Base-by-base conservation (phyloP, 2,888 invertebrate species). In the Periphyllus acericola region DNA sequence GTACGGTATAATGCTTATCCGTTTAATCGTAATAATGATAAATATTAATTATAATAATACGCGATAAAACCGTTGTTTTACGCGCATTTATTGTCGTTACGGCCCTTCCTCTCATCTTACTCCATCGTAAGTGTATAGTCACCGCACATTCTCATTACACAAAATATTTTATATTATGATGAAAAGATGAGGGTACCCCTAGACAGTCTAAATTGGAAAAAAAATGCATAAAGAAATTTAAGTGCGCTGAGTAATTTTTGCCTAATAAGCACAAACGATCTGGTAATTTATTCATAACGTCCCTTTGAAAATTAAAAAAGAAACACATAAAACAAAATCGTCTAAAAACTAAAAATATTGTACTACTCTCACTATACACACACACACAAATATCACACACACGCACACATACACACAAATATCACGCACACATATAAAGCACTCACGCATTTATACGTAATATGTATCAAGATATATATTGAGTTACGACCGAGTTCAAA, bases 211-310 rank as follows among this genome's bases (percentile, higher is more conserved):
- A 32, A 46, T 71, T 19, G 3, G 25, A 29, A 40, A 66, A 36
- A 80, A 55, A 74, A 74, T 3, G 14, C n/a, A 11, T 29, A 68
- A 82, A 9, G 14, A 82, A 32, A 82, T 21, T 72, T 34, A 17
- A 25, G 11, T 36, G 36, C 34, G 32, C 60, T 55, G 17, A 72
- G 52, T 34, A 4, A n/a, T 72, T 83, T 83, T 83, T 9, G 74
- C 72, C 74, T 83, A 74, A 83, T 36, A 32, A 74, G 55, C 74
- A 14, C 32, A 46, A 82, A 82, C 25, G 32, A 82, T 29, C 3
- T n/a, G 40, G 29, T 40, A 46, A 4, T 60, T 55, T 60, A 60
- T 21, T 60, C 21, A 25, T 19, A 34, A 14, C 2, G 55, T 5
- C 19, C 11, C 9, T 19, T 34, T 2, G 0, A 32, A 83, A 83